Conservation (phyloP, 2,888 invertebrate genomes). For the Nebria brevicollis region DNA sequence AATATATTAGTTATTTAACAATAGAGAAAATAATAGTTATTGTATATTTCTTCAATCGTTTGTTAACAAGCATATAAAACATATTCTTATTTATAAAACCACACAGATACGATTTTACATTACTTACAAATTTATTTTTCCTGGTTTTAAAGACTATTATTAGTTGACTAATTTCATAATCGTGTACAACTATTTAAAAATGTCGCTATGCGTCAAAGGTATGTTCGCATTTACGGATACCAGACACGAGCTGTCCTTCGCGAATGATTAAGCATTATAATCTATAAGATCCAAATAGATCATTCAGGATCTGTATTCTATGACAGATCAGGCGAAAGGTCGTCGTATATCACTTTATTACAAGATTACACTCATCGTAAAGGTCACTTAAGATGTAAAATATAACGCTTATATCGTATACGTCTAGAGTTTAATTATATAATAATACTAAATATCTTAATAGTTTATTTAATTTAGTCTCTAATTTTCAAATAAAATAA, state of each 20-base stretch:
- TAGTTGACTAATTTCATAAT: constrained; percentile 8
- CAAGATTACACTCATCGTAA: background rate
- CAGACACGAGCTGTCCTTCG: constrained; percentile 9
- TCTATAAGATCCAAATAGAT: constrained; percentile 6
- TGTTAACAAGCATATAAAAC: background rate
- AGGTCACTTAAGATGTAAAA: constrained; percentile 8
- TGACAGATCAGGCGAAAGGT: background rate
- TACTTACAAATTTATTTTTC: background rate
- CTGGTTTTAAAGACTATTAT: constrained; percentile 3
- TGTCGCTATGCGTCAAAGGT: background rate
- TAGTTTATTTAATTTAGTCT: no score
- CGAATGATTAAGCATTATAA: background rate
- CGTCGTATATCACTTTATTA: background rate
- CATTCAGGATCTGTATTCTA: constrained; percentile 17
- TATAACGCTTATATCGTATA: background rate
- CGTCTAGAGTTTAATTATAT: background rate
- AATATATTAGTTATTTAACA: background rate
- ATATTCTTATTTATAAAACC: background rate
- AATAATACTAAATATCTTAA: no score
- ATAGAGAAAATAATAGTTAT: background rate
- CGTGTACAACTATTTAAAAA: background rate
- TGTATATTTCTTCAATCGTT: background rate
- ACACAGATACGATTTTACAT: background rate
- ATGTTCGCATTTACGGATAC: background rate
- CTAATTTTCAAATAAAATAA: no score